Evolutionary conservation across 2,113 vertebrate genomes (phyloP), one percentile per base, ranked within the genome.

Genomic region (Trematomus loennbergii): DNA sequence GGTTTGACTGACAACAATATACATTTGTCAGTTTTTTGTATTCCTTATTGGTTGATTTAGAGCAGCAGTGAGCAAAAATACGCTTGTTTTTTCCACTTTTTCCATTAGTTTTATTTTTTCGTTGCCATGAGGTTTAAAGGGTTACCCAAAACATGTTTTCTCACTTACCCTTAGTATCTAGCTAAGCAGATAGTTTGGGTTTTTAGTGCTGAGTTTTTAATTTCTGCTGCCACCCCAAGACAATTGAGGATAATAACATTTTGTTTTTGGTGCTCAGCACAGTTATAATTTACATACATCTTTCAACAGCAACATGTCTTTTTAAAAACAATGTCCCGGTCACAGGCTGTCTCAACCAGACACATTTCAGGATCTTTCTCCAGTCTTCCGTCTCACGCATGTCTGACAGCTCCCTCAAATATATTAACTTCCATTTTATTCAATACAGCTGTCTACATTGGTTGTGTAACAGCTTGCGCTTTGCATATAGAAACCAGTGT

Each of bases 141-240:
- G 33, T 58, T 29, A 11, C 45, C 36, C 53, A 18, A 36, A 61
- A 61, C 15, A 17, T 46, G 1, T 52, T 81, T 5, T 78, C 60
- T 74, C 74, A 46, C 29, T 66, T 59, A 46, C 8, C 54, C 20
- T 13, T 20, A 13, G 64, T 70, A 48, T 74, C 59, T 13, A 58
- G 63, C 29, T 61, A 13, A 58, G 75, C 52, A 63, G 46, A 80
- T 36, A 84, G 60, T 75, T 81, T 78, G 65, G 70, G 78, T 78
- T 87, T 71, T n/a, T 52, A 71, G 33, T 18, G 62, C 46, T 68
- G 75, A 82, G 12, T 5, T 72, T 77, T 61, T 36, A 17, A 61
- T 13, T 68, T 71, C 9, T n/a, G n/a, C 50, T 75, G 79, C 46
- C 58, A 68, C 9, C 58, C 40, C 9, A 45, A 45, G 9, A 77